A percentile compares a stretch with the other conserved stretches of the same genome.
Conservation (phyloP, 1,140 invertebrate genomes). For the Brachionus koreanus region DNA sequence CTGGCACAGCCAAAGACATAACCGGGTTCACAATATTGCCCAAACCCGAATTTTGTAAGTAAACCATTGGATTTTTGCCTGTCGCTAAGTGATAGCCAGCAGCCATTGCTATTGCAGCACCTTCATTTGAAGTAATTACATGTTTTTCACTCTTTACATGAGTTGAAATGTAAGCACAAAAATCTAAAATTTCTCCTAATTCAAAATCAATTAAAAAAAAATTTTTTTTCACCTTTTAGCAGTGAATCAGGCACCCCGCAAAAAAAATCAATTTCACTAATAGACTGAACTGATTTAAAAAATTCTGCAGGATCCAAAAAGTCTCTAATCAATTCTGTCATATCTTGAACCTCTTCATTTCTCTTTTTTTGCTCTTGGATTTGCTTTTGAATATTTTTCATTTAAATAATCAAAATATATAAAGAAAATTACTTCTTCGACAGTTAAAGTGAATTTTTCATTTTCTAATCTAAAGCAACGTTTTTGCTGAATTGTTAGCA, state of each 20-base stretch:
- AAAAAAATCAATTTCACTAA: conserved; percentile 58
- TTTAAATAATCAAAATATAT: neutral
- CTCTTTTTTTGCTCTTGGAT: conserved; percentile 44
- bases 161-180: conserved; percentile 59
- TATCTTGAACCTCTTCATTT: conserved; percentile 50
- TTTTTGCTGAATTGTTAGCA: neutral
- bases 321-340: conserved; percentile 53
- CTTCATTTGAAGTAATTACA: conserved; percentile 59
- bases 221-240: conserved; percentile 55
- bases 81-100: conserved; percentile 60
- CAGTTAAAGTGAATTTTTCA: neutral
- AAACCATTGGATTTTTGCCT: conserved; percentile 57
- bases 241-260: conserved; percentile 61
- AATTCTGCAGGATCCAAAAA: conserved; percentile 53
- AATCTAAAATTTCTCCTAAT: conserved; percentile 52
- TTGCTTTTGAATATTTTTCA: neutral
- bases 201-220: conserved; percentile 25
- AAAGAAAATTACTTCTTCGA: neutral
- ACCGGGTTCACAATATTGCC: conserved; percentile 61
- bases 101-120: conserved; percentile 58
- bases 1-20: conserved; percentile 57
- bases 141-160: conserved; percentile 52
- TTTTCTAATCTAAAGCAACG: conserved; percentile 8
- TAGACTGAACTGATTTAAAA: conserved; percentile 47
- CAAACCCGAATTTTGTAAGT: conserved; percentile 60